Percentiles rank a stretch among this genome's conserved stretches.
These are phyloP conservation scores for Parnassius smintheus DNA, from an alignment of 2,888 invertebrate species.

Conservation along the genomic window DNA sequence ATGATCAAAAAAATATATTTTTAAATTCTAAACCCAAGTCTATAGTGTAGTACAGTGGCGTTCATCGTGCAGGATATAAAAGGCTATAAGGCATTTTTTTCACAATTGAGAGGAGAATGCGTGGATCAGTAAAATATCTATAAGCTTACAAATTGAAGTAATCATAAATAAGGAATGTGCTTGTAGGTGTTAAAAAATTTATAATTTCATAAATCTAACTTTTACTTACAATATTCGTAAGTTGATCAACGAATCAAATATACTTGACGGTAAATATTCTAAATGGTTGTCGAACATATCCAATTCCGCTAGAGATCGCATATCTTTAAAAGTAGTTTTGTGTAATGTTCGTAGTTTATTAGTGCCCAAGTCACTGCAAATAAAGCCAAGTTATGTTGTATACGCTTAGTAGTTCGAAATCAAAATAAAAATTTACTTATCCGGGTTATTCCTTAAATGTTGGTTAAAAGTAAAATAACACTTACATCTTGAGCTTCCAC, in stretches of 20 bases:
- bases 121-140: no score
- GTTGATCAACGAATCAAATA: slow-evolving; percentile 84
- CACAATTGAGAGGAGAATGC: no score
- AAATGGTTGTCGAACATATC: slow-evolving; percentile 89
- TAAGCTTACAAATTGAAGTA: no score
- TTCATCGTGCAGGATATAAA: no score
- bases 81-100: no score
- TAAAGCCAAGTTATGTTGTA: neutral
- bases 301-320: slow-evolving; percentile 83
- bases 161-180: neutral
- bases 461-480: no score
- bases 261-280: slow-evolving; percentile 82
- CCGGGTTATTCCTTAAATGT: no score
- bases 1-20: neutral
- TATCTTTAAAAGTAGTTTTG: slow-evolving; percentile 84
- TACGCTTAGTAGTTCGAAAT: no score
- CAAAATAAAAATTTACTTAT: no score
- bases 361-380: slow-evolving; percentile 86
- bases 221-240: slow-evolving; percentile 83
- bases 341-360: slow-evolving; percentile 85
- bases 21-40: neutral
- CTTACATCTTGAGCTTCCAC: no score
- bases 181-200: neutral
- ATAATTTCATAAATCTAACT: neutral
- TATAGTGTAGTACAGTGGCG: no score